Conservation (phyloP, 2,888 invertebrate genomes). For the Hirtodrosophila trivittata region DNA sequence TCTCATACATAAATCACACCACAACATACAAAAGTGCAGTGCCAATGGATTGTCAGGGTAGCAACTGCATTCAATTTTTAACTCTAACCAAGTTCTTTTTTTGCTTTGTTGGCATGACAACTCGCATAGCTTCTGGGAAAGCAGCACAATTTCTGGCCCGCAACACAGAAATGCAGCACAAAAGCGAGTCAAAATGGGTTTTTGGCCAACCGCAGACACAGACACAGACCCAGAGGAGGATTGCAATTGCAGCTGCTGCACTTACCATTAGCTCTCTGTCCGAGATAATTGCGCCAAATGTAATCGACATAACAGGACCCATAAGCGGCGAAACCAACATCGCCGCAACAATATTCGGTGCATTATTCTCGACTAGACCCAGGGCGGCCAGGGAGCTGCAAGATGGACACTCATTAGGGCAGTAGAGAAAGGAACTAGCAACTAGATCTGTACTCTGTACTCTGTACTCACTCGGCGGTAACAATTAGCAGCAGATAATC, state of each 20-base stretch:
- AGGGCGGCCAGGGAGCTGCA: slow-evolving; percentile 91
- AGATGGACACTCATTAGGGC: slow-evolving; percentile 17
- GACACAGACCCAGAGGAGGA: slow-evolving; percentile 12
- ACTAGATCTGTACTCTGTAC: background rate
- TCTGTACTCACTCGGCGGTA: slow-evolving; percentile 90
- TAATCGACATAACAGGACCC: slow-evolving; percentile 95
- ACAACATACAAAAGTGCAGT: slow-evolving; percentile 28
- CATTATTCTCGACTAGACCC: slow-evolving; percentile 92
- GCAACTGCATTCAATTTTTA: slow-evolving; percentile 32
- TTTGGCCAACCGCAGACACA: slow-evolving; percentile 33
- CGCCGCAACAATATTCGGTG: slow-evolving; percentile 91
- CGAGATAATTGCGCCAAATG: slow-evolving; percentile 92
- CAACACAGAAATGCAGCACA: slow-evolving; percentile 15
- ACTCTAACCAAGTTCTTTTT: slow-evolving; percentile 15
- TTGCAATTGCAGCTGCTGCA: slow-evolving; percentile 38
- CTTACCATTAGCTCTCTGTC: slow-evolving; percentile 87
- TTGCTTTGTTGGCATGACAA: background rate
- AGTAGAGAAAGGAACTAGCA: background rate
- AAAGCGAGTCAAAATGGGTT: slow-evolving; percentile 34
- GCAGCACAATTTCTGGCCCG: slow-evolving; percentile 10
- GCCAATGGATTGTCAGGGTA: slow-evolving; percentile 30
- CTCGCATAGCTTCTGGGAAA: background rate
- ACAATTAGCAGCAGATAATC: slow-evolving; percentile 92
- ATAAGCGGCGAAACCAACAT: slow-evolving; percentile 91
- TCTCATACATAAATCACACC: slow-evolving; percentile 67